Base-by-base conservation (phyloP, 2,113 vertebrate genomes). In the Ceratotherium simum region DNA sequence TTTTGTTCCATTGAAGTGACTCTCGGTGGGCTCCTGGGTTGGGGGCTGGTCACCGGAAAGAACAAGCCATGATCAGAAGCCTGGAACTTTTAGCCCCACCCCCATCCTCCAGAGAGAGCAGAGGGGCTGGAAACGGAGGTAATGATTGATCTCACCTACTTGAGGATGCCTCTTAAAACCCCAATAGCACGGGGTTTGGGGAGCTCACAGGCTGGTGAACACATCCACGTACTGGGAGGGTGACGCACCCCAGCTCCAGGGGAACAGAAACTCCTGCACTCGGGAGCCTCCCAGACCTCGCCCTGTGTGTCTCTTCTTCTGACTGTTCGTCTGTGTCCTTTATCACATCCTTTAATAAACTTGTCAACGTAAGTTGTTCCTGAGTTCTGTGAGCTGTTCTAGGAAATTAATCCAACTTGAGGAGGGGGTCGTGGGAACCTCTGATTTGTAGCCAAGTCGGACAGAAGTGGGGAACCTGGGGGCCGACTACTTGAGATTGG, bases 141-240 rank as follows among this genome's bases (percentile, higher is more conserved):
- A 6, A 12, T 10, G 58, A 18, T 4, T 14, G 13, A 0, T 25
- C 3, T 6, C 2, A 11, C 18, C 36, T 0, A 2, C 0, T 0
- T 7, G 70, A 46, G 87, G 39, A 23, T 18, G 70, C 23, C 9
- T 46, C 81, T 1, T 0, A 8, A 14, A 36, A 27, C 29, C 72
- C 33, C 58, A 29, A 3, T 1, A 29, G 58, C 11, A 12, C 4
- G 31, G 82, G 42, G 42, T 16, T n/a, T 16, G 2, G 31, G 27
- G 73, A 78, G n/a, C 33, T 36, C 18, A 42, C 16, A 3, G 58
- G 12, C 6, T 33, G 58, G 70, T 16, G 60, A 21, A 27, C 21
- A n/a, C 10, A 21, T 27, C 7, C 13, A 27, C 6, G 11, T 6
- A 3, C 2, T 0, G 72, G 60, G 58, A 64, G 87, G 33, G 1